Conservation (phyloP, 2,888 invertebrate genomes). For the Xestia sexstrigata region DNA sequence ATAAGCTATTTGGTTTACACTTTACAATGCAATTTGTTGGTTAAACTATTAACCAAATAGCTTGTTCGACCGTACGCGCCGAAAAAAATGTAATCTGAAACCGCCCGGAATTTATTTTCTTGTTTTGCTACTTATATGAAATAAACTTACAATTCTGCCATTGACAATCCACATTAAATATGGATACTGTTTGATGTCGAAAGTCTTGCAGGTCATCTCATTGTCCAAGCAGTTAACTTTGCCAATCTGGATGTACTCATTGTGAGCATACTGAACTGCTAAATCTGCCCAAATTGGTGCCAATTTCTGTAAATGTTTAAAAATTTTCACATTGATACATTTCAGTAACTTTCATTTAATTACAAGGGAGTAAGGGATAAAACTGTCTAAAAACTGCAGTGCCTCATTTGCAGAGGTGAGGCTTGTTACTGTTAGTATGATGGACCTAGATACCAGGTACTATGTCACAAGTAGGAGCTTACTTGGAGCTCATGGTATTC, state of each 20-base stretch:
- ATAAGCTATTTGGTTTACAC: too few relatives aligned
- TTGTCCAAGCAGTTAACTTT: conserved; percentile 96
- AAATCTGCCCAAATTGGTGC: conserved; percentile 96
- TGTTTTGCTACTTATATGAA: background rate
- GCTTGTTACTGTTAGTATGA: too few relatives aligned
- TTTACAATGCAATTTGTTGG: too few relatives aligned
- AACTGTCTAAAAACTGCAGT: background rate
- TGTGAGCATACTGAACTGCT: conserved; percentile 92
- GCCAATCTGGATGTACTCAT: conserved; percentile 93
- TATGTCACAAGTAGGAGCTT: background rate
- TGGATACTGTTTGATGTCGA: conserved; percentile 96
- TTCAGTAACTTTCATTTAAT: background rate
- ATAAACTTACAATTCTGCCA: conserved; percentile 93
- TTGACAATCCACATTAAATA: conserved; percentile 96
- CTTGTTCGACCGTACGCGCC: background rate
- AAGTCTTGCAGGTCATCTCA: conserved; percentile 94
- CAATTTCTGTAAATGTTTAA: conserved; percentile 90
- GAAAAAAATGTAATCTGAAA: background rate
- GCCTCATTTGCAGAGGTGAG: too few relatives aligned
- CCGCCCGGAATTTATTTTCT: background rate
- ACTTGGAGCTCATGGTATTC: background rate
- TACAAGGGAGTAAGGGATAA: background rate
- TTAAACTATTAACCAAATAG: too few relatives aligned
- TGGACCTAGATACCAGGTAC: too few relatives aligned
- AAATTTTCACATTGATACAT: background rate